These are phyloP conservation scores for Poeciliopsis gracilis DNA, from an alignment of 2,797 vertebrate species.

Conservation along the genomic window DNA sequence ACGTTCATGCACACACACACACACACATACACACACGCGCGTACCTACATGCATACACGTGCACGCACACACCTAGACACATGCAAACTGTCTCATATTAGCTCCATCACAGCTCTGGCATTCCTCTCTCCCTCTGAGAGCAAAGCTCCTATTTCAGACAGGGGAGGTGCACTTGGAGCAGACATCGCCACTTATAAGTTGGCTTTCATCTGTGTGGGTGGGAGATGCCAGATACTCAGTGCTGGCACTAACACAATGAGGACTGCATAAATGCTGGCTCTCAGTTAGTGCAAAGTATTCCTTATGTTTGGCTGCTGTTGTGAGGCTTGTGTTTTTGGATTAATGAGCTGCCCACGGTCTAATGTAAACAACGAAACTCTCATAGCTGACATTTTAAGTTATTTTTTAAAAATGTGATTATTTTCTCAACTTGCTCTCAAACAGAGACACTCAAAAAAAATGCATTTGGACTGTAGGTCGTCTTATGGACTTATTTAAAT, in stretches of 20 bases:
- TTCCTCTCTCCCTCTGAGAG: slow-evolving; percentile 21
- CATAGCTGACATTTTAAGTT: slow-evolving; percentile 45
- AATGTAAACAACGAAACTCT: slow-evolving; percentile 55
- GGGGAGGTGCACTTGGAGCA: slow-evolving; percentile 63
- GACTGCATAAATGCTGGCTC: slow-evolving; percentile 52
- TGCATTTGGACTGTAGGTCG: too few relatives aligned
- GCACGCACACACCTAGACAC: slow-evolving; percentile 22
- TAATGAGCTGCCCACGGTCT: slow-evolving; percentile 58
- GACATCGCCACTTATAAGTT: slow-evolving; percentile 69
- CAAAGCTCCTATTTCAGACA: slow-evolving; percentile 59
- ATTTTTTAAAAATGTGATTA: slow-evolving; percentile 43
- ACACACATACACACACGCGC: slow-evolving; percentile 22
- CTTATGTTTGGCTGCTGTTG: slow-evolving; percentile 51
- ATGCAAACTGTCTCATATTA: slow-evolving; percentile 12
- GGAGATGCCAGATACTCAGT: slow-evolving; percentile 63
- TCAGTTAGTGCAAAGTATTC: slow-evolving; percentile 13
- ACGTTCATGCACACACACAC: slow-evolving; percentile 27
- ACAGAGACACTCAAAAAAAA: slow-evolving; percentile 1
- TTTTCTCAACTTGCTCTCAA: slow-evolving; percentile 46
- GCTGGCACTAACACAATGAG: slow-evolving; percentile 45
- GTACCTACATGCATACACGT: slow-evolving; percentile 13
- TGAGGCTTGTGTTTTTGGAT: slow-evolving; percentile 48
- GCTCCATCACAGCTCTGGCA: slow-evolving; percentile 37
- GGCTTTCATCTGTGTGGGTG: slow-evolving; percentile 80
- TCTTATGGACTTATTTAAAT: too few relatives aligned